These are phyloP conservation scores for Frieseomelitta varia DNA, from an alignment of 1,140 invertebrate species.

Conservation along the genomic window DNA sequence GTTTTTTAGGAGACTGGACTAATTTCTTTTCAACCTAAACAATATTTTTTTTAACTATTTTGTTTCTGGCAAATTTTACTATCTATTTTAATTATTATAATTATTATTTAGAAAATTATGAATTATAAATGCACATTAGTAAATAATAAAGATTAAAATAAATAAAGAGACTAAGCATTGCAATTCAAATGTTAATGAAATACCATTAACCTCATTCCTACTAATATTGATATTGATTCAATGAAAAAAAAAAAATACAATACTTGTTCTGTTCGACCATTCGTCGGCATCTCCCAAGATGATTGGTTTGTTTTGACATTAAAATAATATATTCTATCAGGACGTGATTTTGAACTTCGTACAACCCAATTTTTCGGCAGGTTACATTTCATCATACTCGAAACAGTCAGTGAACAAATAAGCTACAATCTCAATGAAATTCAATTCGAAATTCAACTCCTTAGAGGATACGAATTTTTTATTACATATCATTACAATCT, in stretches of 20 bases:
- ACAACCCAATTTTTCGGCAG: slow-evolving; percentile 69
- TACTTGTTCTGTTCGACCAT: slow-evolving; percentile 36
- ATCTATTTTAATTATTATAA: not conserved
- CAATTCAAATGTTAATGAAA: not conserved
- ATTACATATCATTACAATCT: slow-evolving; percentile 10
- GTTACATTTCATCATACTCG: slow-evolving; percentile 58
- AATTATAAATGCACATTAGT: not conserved
- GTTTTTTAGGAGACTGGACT: not conserved
- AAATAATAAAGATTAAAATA: not conserved
- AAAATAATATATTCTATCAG: slow-evolving; percentile 73
- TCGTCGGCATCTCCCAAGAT: slow-evolving; percentile 64
- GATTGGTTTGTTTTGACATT: slow-evolving; percentile 72
- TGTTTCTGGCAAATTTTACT: not conserved
- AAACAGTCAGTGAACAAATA: not conserved
- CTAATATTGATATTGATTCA: not conserved
- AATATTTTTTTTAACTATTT: not conserved
- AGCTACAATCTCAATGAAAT: not conserved
- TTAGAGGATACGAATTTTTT: not conserved
- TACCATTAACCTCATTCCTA: not conserved
- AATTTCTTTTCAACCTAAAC: not conserved
- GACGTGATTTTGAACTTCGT: slow-evolving; percentile 68
- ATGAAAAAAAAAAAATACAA: slow-evolving; percentile 15
- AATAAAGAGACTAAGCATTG: too few relatives aligned
- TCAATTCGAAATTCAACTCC: not conserved
- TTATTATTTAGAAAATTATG: not conserved